A percentile compares a stretch with the other conserved stretches of the same genome.
Conservation (phyloP, 2,888 invertebrate species). For the Eueremaeus valkanovi region DNA sequence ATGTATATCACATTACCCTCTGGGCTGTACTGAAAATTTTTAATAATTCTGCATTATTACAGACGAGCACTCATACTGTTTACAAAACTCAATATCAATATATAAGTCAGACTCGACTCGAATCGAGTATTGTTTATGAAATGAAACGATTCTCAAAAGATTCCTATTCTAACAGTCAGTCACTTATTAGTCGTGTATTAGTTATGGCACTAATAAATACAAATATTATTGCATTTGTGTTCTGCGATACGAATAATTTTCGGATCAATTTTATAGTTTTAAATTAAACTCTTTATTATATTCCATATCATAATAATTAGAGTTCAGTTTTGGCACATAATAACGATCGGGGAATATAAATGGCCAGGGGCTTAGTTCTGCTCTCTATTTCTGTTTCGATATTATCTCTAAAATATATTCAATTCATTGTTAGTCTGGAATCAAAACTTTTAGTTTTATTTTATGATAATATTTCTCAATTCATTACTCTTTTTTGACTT, state of each 20-base stretch:
- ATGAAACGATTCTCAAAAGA: constrained; percentile 3
- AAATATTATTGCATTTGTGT: background rate
- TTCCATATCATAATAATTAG: background rate
- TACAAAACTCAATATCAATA: background rate
- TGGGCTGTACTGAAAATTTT: background rate
- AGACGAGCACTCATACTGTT: background rate
- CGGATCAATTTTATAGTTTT: no score
- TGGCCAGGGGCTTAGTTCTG: background rate
- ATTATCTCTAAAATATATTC: no score
- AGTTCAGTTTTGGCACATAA: background rate
- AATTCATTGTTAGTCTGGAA: no score
- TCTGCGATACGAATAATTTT: background rate
- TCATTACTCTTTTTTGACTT: background rate
- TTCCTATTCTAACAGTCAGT: background rate
- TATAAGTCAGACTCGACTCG: background rate
- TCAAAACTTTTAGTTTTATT: no score
- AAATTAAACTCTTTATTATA: background rate
- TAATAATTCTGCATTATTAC: background rate
- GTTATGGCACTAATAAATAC: no score
- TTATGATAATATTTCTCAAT: no score
- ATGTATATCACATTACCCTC: background rate
- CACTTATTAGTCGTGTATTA: no score
- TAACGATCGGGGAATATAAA: background rate
- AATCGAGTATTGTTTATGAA: background rate
- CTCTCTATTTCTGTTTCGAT: background rate